Evolutionary conservation across 2,888 invertebrate genomes (phyloP).

Genomic region (Lycophotia porphyrea): DNA sequence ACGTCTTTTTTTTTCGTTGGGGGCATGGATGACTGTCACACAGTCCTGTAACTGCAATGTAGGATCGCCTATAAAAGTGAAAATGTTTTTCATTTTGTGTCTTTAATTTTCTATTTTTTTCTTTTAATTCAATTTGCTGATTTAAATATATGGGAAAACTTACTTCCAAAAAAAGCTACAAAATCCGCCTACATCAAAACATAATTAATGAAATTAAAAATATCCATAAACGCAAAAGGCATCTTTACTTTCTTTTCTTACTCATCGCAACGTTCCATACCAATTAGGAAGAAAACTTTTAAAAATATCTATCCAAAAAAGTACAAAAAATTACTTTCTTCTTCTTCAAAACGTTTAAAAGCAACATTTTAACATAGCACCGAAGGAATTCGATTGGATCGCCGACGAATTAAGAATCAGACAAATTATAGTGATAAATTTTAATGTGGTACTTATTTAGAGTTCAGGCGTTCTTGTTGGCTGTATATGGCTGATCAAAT

Average conservation of each 20-base stretch:
- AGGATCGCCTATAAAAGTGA: neutral
- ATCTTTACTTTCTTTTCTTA: slow-evolving; percentile 14
- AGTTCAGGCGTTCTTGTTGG: slow-evolving; percentile 32
- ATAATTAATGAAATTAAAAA: slow-evolving; percentile 1
- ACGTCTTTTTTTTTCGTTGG: slow-evolving; percentile 61
- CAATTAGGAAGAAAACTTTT: slow-evolving; percentile 10
- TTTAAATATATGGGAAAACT: neutral
- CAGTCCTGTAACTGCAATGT: slow-evolving; percentile 18
- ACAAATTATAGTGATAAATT: slow-evolving; percentile 60
- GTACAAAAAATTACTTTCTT: slow-evolving; percentile 46
- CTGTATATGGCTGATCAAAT: slow-evolving; percentile 49
- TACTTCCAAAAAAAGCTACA: neutral
- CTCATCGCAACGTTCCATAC: neutral
- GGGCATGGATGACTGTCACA: slow-evolving; percentile 46
- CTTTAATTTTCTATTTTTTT: neutral
- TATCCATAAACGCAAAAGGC: neutral
- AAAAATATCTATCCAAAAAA: slow-evolving; percentile 44
- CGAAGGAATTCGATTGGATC: slow-evolving; percentile 44
- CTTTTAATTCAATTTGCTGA: neutral
- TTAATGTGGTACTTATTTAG: slow-evolving; percentile 59
- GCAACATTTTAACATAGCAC: slow-evolving; percentile 34
- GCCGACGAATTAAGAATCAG: slow-evolving; percentile 48
- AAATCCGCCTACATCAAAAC: neutral
- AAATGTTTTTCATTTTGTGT: too few species aligned
- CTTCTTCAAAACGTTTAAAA: slow-evolving; percentile 45